phyloP scores from a whole-genome alignment of 2,797 vertebrate genomes.

The Semotilus atromaculatus region DNA sequence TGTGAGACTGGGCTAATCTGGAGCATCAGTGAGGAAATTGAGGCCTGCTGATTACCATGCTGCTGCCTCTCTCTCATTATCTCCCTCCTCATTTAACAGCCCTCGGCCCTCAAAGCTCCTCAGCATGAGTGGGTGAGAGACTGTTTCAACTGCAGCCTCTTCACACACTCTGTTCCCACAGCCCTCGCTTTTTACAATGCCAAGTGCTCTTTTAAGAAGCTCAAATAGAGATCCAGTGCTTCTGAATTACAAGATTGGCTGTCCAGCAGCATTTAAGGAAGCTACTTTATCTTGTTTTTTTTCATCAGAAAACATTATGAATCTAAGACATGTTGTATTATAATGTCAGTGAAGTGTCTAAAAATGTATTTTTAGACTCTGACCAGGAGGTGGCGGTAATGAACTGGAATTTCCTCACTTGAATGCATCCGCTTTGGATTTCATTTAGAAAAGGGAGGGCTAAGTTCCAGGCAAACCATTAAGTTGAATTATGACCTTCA shows the following conservation, averaged over 20 bases:
- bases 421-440: constrained; percentile 64
- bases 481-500: constrained; percentile 62
- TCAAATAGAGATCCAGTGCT: constrained; percentile 67
- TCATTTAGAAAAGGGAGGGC: constrained; percentile 16
- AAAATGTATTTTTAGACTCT: constrained; percentile 30
- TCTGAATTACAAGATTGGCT: constrained; percentile 66
- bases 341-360: not conserved
- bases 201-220: constrained; percentile 28
- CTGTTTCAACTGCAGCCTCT: constrained; percentile 49
- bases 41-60: constrained; percentile 46
- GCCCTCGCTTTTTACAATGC: constrained; percentile 26
- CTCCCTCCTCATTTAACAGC: constrained; percentile 47
- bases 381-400: constrained; percentile 75
- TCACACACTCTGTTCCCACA: constrained; percentile 28
- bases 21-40: constrained; percentile 55
- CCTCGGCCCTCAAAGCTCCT: constrained; percentile 40
- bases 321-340: not conserved
- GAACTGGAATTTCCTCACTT: constrained; percentile 65
- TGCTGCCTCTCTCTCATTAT: constrained; percentile 38
- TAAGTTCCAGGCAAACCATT: constrained; percentile 53
- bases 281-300: not conserved
- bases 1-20: constrained; percentile 40
- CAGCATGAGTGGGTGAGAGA: constrained; percentile 31
- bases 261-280: constrained; percentile 49
- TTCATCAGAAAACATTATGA: not conserved